Evolutionary conservation across 1,140 invertebrate species (phyloP).

Genomic region (Coptotermes formosanus): DNA sequence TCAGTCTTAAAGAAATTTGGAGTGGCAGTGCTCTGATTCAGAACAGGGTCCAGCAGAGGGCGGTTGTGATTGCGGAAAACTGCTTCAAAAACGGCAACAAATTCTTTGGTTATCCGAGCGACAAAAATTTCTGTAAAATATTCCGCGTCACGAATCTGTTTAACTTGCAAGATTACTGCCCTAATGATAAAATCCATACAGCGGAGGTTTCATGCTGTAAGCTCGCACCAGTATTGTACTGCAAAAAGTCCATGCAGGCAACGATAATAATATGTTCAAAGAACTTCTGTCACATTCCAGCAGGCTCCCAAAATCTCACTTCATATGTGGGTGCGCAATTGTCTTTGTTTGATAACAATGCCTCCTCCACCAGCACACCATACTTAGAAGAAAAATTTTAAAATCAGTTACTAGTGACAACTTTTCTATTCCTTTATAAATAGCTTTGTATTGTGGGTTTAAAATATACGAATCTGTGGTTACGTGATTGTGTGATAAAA

Average conservation of each 20-base stretch:
- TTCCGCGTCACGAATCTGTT: background rate
- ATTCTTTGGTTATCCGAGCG: too few relatives aligned
- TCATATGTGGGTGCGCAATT: background rate
- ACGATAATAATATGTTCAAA: background rate
- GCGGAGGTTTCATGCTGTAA: too few relatives aligned
- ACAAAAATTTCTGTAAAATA: too few relatives aligned
- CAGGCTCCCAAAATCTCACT: background rate
- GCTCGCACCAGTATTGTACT: background rate
- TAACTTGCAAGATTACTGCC: background rate
- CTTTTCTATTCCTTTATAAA: background rate
- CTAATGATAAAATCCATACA: too few relatives aligned
- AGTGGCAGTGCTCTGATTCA: too few relatives aligned
- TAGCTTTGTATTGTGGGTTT: background rate
- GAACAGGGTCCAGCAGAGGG: too few relatives aligned
- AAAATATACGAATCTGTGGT: background rate
- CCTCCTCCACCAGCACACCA: background rate
- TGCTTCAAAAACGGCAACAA: too few relatives aligned
- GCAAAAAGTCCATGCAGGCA: background rate
- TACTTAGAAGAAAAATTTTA: background rate
- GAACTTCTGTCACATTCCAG: background rate
- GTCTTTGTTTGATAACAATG: background rate
- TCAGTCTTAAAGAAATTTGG: too few relatives aligned
- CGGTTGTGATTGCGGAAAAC: too few relatives aligned
- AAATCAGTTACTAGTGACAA: background rate
- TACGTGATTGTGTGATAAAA: background rate